Conservation (phyloP, 2,797 vertebrate genomes). For the Geotrypetes seraphini region DNA sequence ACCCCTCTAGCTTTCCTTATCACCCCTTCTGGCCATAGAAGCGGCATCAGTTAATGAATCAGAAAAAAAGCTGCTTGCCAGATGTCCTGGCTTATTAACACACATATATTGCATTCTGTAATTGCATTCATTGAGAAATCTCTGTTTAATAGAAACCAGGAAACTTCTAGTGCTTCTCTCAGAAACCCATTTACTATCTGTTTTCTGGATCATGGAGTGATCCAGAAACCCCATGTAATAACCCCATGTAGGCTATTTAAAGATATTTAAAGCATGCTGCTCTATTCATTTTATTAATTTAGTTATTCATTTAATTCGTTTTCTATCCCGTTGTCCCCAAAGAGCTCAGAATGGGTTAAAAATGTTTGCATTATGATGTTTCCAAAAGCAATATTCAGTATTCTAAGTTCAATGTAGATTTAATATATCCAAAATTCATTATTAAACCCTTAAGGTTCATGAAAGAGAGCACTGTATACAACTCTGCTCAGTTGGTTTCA, state of each 20-base stretch:
- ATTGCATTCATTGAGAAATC: constrained; percentile 59
- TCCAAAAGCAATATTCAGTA: too few species aligned
- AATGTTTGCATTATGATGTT: too few species aligned
- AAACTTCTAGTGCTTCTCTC: constrained; percentile 27
- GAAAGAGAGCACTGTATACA: constrained; percentile 43
- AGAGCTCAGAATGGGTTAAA: too few species aligned
- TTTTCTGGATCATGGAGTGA: too few species aligned
- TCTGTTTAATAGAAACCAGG: constrained; percentile 37
- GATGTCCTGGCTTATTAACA: constrained; percentile 78
- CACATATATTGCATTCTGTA: constrained; percentile 52
- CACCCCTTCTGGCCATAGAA: constrained; percentile 57
- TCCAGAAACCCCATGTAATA: too few species aligned
- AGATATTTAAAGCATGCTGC: too few species aligned
- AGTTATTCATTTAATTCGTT: too few species aligned
- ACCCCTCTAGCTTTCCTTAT: constrained; percentile 42
- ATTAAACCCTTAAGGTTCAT: constrained; percentile 29
- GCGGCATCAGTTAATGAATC: constrained; percentile 77
- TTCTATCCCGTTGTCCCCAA: too few species aligned
- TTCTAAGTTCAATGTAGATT: constrained; percentile 10
- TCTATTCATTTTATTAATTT: too few species aligned
- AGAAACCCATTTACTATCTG: constrained; percentile 18
- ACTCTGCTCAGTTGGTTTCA: constrained; percentile 52
- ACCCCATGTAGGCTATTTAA: too few species aligned
- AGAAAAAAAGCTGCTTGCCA: constrained; percentile 83
- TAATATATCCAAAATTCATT: constrained; percentile 15